Evolutionary conservation across 2,113 vertebrate species (phyloP).

Genomic region (Empidonax alnorum): DNA sequence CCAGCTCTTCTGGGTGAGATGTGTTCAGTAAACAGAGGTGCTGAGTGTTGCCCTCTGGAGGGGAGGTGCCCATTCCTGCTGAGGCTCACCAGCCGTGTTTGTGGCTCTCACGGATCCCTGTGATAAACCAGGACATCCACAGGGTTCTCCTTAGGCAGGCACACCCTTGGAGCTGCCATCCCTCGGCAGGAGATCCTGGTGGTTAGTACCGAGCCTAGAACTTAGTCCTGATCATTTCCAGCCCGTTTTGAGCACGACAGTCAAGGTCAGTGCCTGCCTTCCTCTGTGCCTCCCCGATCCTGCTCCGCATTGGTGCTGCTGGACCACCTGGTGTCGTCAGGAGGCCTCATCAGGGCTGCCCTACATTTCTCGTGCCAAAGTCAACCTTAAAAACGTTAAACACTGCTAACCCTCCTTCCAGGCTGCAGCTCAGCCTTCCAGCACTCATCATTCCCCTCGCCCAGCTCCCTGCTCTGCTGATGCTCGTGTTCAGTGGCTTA

Average conservation of each 20-base stretch:
- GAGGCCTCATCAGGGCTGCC: not conserved
- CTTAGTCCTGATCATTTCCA: not conserved
- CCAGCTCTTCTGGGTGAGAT: not conserved
- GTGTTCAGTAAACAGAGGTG: not conserved
- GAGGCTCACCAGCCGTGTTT: not conserved
- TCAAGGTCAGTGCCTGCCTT: not conserved
- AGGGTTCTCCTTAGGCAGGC: not conserved
- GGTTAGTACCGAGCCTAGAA: not conserved
- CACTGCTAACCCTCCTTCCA: slow-evolving; percentile 43
- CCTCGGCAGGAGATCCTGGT: not conserved
- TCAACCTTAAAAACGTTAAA: slow-evolving; percentile 22
- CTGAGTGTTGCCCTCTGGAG: not conserved
- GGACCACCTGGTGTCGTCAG: not conserved
- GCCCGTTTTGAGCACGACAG: not conserved
- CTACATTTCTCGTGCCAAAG: not conserved
- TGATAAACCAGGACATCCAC: not conserved
- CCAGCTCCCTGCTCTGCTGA: not conserved
- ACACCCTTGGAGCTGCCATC: not conserved
- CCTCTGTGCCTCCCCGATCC: rapidly evolving
- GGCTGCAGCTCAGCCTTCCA: not conserved
- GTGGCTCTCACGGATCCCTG: not conserved
- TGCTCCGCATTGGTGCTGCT: not conserved
- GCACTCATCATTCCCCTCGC: not conserved
- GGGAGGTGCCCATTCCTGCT: not conserved
- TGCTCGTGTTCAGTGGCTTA: not conserved